Percentiles rank a stretch among this genome's conserved stretches.
These are phyloP conservation scores for Margarornis squamiger DNA, from an alignment of 2,797 vertebrate genomes.

Conservation along the genomic window DNA sequence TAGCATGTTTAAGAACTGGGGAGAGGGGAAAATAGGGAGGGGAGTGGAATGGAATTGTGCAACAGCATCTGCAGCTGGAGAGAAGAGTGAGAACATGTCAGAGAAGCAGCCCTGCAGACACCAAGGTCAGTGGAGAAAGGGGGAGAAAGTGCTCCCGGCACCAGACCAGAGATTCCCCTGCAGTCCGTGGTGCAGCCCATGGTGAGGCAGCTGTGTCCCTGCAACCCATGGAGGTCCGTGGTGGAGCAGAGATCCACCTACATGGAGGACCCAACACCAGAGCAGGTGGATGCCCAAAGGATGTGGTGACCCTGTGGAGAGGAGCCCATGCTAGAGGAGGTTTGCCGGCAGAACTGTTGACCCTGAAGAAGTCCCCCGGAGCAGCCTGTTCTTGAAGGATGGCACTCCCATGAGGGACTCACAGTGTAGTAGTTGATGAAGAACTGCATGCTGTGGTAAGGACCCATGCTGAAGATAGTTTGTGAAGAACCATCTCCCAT, in stretches of 20 bases:
- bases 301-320: neutral
- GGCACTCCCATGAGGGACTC: neutral
- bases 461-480: neutral
- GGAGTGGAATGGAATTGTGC: neutral
- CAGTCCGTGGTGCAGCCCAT: rapidly evolving
- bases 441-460: neutral
- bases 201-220: neutral
- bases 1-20: neutral
- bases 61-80: neutral
- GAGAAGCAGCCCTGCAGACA: neutral
- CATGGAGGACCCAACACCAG: neutral
- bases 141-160: neutral
- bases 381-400: neutral
- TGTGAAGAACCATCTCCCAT: neutral
- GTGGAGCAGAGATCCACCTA: neutral
- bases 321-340: neutral
- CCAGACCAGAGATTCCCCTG: neutral
- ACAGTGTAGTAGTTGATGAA: neutral
- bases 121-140: neutral
- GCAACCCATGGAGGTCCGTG: neutral
- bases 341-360: neutral
- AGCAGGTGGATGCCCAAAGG: neutral
- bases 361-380: rapidly evolving
- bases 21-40: neutral
- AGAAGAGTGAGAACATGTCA: neutral